Evolutionary conservation across 2,888 invertebrate genomes (phyloP), one percentile per base, ranked within the genome.

Genomic region (Thereva unica): DNA sequence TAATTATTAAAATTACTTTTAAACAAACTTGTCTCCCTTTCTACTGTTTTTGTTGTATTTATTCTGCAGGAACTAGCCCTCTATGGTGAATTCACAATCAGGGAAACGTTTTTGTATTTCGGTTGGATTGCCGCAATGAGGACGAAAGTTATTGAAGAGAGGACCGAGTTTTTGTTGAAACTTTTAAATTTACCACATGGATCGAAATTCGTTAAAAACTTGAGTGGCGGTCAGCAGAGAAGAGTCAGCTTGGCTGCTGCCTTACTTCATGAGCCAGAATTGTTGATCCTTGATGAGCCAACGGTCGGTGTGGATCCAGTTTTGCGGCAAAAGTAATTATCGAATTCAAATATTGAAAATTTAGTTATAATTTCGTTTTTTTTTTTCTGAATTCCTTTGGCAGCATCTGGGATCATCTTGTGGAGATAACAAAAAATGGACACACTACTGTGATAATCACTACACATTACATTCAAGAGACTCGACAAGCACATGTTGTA

Each of bases 281-380:
- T 96, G 40, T 81, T 96, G 68, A 95, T 96, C 74, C 82, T 96
- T 67, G 96, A 96, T 76, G 96, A 96, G 76, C 95, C 95, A 0
- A 96, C 95, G 0, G 95, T 95, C 10, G 96, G 95, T 42, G 92
- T 96, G 2, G 95, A 96, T 82, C 95, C 95, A 1, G 86, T 95
- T 42, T 82, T 96, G 8, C 83, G 93, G 69, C 90, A 93, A 78
- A 90, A 84, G 88, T 88, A 77, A 23, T 23, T 23, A 23, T 23
- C 23, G n/a, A n/a, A n/a, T n/a, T n/a, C n/a, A n/a, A n/a, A n/a
- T n/a, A n/a, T n/a, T n/a, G n/a, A n/a, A n/a, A n/a, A n/a, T n/a
- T n/a, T n/a, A n/a, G n/a, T n/a, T n/a, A n/a, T n/a, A n/a, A n/a
- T 37, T n/a, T n/a, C 38, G 23, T 23, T 44, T 50, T 38, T 42